A percentile compares a stretch with the other conserved stretches of the same genome.
phyloP scores from a whole-genome alignment of 2,888 invertebrate genomes.

The Lomographa bimaculata region DNA sequence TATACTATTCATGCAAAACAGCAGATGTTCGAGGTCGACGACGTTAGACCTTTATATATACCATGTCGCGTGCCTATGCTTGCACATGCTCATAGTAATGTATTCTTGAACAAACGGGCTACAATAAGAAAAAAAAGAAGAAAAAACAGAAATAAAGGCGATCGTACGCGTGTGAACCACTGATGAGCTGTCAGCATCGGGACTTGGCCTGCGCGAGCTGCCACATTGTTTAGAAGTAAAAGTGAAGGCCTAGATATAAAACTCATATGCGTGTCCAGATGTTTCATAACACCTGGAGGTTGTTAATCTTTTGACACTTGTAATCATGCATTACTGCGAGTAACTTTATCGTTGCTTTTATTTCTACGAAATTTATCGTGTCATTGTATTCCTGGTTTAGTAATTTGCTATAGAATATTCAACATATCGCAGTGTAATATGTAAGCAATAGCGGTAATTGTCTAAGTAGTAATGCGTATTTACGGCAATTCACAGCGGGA shows the following conservation, averaged over 20 bases:
- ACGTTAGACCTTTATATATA: constrained; percentile 74
- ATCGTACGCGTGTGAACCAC: constrained; percentile 15
- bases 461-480: constrained; percentile 20
- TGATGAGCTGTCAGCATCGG: constrained; percentile 49
- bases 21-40: constrained; percentile 73
- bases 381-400: too few species aligned
- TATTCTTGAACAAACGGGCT: constrained; percentile 35
- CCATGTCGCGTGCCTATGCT: constrained; percentile 59
- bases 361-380: too few species aligned
- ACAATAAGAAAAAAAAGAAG: constrained; percentile 15
- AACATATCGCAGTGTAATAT: too few species aligned
- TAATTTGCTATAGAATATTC: too few species aligned
- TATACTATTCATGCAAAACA: constrained; percentile 39
- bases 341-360: constrained; percentile 5
- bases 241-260: too few species aligned
- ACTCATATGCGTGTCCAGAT: constrained; percentile 24
- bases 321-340: neutral
- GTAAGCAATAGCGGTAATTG: constrained; percentile 1
- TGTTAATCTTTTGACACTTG: constrained; percentile 5
- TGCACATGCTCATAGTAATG: constrained; percentile 52
- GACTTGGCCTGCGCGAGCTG: constrained; percentile 37
- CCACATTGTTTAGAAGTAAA: constrained; percentile 33
- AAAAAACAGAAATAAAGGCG: neutral
- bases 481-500: constrained; percentile 32
- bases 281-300: constrained; percentile 25